Evolutionary conservation across 2,797 vertebrate genomes (phyloP).

Genomic region (Gephyroberyx darwinii): DNA sequence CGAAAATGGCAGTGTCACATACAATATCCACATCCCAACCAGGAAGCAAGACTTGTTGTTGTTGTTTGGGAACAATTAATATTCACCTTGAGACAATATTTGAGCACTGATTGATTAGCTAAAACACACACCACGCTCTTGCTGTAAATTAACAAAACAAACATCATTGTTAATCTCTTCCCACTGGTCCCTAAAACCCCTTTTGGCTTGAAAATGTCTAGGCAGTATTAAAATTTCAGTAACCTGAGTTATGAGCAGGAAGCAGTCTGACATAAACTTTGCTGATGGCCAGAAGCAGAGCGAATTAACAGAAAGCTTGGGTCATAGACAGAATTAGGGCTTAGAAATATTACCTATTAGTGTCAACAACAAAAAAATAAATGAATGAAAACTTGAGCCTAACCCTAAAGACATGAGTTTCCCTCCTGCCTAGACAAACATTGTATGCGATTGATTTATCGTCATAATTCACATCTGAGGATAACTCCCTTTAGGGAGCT

Average conservation of each 20-base stretch:
- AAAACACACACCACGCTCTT: constrained; percentile 9
- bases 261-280: constrained; percentile 46
- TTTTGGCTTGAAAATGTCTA: constrained; percentile 28
- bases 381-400: neutral
- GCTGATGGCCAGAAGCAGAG: constrained; percentile 51
- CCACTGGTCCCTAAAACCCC: constrained; percentile 8
- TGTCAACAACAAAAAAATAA: constrained; percentile 22
- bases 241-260: constrained; percentile 38
- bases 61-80: constrained; percentile 6
- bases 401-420: constrained; percentile 46
- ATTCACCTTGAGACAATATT: constrained; percentile 2
- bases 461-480: constrained; percentile 46
- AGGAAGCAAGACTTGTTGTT: neutral
- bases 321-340: constrained; percentile 57
- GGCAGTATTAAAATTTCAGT: constrained; percentile 30
- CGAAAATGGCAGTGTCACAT: neutral
- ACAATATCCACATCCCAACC: neutral
- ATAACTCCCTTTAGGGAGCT: constrained; percentile 21
- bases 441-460: neutral
- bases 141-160: constrained; percentile 24
- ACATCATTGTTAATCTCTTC: constrained; percentile 30
- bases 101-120: constrained; percentile 14
- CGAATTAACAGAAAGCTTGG: constrained; percentile 51
- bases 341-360: constrained; percentile 54
- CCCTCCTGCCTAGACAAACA: constrained; percentile 36